Conservation (phyloP, 2,113 vertebrate genomes). For the Brachirus orientalis region DNA sequence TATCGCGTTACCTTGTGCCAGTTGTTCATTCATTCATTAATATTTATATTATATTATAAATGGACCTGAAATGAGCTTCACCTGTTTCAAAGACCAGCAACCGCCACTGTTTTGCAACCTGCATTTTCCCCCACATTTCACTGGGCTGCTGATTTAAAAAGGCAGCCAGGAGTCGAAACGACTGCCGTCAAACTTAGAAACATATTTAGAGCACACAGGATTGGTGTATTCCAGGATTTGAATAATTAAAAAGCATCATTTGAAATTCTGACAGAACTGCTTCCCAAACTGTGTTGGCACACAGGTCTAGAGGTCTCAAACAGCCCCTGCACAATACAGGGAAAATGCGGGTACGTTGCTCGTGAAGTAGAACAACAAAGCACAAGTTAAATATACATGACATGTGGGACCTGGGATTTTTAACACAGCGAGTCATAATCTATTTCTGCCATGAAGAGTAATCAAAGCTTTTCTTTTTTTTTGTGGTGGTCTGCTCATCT, state of each 20-base stretch:
- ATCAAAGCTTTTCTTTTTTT: slow-evolving; percentile 56
- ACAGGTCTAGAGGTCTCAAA: slow-evolving; percentile 76
- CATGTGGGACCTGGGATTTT: slow-evolving; percentile 60
- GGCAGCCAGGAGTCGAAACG: slow-evolving; percentile 64
- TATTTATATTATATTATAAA: too few species aligned
- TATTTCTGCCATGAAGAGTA: slow-evolving; percentile 30
- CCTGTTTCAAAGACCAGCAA: too few species aligned
- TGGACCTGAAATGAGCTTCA: too few species aligned
- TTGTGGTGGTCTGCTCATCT: slow-evolving; percentile 21
- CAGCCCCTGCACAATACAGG: slow-evolving; percentile 71
- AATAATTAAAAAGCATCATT: slow-evolving; percentile 80
- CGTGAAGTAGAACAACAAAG: slow-evolving; percentile 76
- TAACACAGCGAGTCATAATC: slow-evolving; percentile 50
- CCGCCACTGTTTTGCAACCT: neutral
- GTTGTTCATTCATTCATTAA: too few species aligned
- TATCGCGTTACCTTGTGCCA: too few species aligned
- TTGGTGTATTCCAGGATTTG: slow-evolving; percentile 77
- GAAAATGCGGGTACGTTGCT: slow-evolving; percentile 70
- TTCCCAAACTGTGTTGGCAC: slow-evolving; percentile 80
- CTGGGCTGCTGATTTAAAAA: slow-evolving; percentile 18
- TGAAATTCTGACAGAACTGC: slow-evolving; percentile 81
- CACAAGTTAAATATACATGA: slow-evolving; percentile 76
- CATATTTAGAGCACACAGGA: slow-evolving; percentile 65
- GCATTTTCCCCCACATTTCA: slow-evolving; percentile 35
- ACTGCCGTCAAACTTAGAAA: slow-evolving; percentile 71